These are phyloP conservation scores for Synergus laeviventris DNA, from an alignment of 2,888 invertebrate genomes.

Conservation along the genomic window DNA sequence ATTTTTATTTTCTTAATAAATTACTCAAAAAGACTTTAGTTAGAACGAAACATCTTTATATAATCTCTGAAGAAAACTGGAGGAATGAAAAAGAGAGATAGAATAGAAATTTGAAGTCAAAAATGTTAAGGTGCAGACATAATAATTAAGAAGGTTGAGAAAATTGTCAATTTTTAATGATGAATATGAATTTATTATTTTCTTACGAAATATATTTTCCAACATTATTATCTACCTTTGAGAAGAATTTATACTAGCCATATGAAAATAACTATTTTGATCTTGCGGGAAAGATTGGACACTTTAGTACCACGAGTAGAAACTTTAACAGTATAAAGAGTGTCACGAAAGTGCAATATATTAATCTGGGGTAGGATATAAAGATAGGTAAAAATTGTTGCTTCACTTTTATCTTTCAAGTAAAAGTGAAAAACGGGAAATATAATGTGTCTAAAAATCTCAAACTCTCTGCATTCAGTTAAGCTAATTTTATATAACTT, in stretches of 20 bases:
- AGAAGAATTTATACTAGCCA: conserved; percentile 13
- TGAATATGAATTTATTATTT: neutral
- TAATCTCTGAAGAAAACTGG: no score
- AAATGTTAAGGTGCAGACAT: conserved; percentile 22
- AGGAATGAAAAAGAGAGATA: neutral
- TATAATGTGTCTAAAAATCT: neutral
- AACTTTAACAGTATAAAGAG: conserved; percentile 1
- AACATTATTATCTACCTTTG: conserved; percentile 9
- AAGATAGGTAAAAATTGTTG: neutral
- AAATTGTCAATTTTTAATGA: neutral
- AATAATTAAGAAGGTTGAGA: neutral
- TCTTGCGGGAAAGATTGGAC: conserved; percentile 22
- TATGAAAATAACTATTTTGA: conserved; percentile 27
- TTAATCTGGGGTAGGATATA: neutral
- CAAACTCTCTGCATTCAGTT: neutral
- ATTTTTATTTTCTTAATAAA: neutral
- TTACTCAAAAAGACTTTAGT: neutral
- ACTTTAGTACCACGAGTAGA: conserved; percentile 5
- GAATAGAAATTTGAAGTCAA: conserved; percentile 5
- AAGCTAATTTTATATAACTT: no score
- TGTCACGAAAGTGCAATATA: conserved; percentile 4
- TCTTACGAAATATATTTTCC: conserved; percentile 15
- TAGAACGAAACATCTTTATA: neutral
- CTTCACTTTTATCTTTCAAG: neutral
- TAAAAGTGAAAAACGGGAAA: no score